Percentiles rank a stretch among this genome's conserved stretches.
These are phyloP conservation scores for Papilio glaucus DNA, from an alignment of 1,140 invertebrate species.

Conservation along the genomic window DNA sequence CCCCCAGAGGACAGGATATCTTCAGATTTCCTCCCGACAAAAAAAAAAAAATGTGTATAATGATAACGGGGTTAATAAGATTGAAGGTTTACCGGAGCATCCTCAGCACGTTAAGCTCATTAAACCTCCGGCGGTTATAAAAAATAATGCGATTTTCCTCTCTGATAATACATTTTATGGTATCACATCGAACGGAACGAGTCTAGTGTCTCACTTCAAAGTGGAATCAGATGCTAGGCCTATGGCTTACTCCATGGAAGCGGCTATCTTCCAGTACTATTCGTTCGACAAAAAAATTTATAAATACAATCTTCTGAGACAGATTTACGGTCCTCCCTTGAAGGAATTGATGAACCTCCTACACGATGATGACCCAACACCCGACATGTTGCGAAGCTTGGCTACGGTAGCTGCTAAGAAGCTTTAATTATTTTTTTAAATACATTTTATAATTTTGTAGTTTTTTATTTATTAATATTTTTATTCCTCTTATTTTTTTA, in stretches of 20 bases:
- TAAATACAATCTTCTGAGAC: slow-evolving; percentile 55
- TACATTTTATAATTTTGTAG: neutral
- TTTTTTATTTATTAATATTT: no score
- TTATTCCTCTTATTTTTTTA: neutral
- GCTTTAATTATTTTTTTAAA: neutral
- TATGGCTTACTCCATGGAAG: slow-evolving; percentile 55
- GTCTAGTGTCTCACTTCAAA: slow-evolving; percentile 40
- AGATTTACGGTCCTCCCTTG: neutral
- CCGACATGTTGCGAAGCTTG: neutral
- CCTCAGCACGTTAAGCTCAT: slow-evolving; percentile 46
- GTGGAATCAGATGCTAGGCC: slow-evolving; percentile 46
- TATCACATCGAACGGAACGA: slow-evolving; percentile 51
- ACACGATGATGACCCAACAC: neutral
- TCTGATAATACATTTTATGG: slow-evolving; percentile 49
- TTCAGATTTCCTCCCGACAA: no score
- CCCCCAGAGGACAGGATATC: no score
- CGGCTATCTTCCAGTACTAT: slow-evolving; percentile 55
- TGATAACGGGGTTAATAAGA: slow-evolving; percentile 46
- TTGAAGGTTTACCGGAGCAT: slow-evolving; percentile 49
- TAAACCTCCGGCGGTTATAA: slow-evolving; percentile 54
- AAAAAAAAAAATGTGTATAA: slow-evolving; percentile 52
- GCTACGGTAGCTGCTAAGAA: neutral
- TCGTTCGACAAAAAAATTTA: slow-evolving; percentile 63
- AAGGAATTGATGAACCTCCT: neutral
- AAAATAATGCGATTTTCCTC: slow-evolving; percentile 49